Base-by-base conservation (phyloP, 2,797 vertebrate genomes). In the Artibeus lituratus region DNA sequence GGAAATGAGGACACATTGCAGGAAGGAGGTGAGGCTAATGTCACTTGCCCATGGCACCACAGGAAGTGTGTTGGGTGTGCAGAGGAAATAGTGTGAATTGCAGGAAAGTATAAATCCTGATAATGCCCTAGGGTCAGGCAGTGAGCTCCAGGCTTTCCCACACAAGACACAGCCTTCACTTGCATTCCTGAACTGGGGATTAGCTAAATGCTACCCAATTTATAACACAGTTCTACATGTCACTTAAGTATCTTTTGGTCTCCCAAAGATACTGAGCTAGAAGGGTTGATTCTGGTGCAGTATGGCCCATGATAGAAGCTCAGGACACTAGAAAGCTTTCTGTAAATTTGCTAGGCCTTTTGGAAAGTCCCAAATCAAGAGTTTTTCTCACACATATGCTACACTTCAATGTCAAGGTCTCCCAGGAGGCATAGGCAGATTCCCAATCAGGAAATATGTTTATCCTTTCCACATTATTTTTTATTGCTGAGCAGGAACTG, bases 71-170 rank as follows among this genome's bases (percentile, higher is more conserved):
- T 2, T 86, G 96, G 95, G 91, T 73, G 90, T 95, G 96, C 86
- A 91, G 59, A 88, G 95, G 97, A 97, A 96, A 91, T 39, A 8
- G 42, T 44, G 74, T 95, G 91, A 97, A 97, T 95, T 44, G 65
- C 84, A 97, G 97, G 97, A 97, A 96, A 97, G 47, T 37, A 89
- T 82, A 92, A 92, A 95, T 93, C 90, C 72, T 90, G 86, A 69
- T 74, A 82, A 42, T 88, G 81, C 35, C 39, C 57, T 24, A 15
- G 62, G 81, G 85, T 44, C 12, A 44, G 44, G 55, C 49, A 21
- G 42, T 22, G 53, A 77, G 76, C 69, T 26, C 10, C 39, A 78
- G 76, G 8, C n/a, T 73, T 74, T 42, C 49, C 70, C 21, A 65
- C 19, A 21, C 37, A 24, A 39, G 26, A 70, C 39, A 84, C 35